Conservation (phyloP, 2,113 vertebrate species). For the Ceyx margarethae region DNA sequence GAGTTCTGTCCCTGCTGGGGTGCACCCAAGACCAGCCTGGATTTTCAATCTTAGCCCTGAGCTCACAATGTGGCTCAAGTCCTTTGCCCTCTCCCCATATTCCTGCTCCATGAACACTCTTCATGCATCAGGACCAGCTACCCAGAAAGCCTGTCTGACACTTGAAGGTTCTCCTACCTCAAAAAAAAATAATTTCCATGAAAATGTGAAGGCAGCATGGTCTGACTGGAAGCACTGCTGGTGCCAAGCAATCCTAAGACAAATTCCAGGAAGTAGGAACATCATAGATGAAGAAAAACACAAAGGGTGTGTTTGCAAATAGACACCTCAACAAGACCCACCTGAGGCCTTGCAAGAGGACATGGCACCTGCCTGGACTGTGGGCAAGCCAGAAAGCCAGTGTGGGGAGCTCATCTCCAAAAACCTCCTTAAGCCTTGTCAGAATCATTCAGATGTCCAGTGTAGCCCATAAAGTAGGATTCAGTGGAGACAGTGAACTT, state of each 20-base stretch:
- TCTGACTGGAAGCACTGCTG: background rate
- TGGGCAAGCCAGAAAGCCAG: background rate
- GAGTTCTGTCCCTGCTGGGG: background rate
- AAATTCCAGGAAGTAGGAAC: background rate
- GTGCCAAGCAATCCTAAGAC: background rate
- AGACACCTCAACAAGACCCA: background rate
- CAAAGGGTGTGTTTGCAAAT: background rate
- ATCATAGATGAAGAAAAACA: background rate
- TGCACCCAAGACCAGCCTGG: background rate
- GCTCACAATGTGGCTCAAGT: background rate
- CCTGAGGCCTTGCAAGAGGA: background rate
- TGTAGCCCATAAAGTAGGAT: too few species aligned
- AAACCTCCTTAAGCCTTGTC: background rate
- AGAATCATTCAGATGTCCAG: background rate
- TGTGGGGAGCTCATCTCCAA: background rate
- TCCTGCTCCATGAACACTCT: background rate
- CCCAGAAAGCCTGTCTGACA: background rate
- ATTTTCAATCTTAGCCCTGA: background rate
- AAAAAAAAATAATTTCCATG: background rate
- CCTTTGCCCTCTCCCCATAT: background rate
- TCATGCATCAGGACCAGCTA: background rate
- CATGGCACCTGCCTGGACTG: background rate
- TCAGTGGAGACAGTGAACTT: too few species aligned
- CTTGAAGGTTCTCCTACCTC: background rate
- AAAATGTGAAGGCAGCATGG: background rate